Percentiles rank a stretch among this genome's conserved stretches.
phyloP scores from a whole-genome alignment of 30 jellyfish, hydroid and myxozoan genomes.

The Nemopilema nomurai region DNA sequence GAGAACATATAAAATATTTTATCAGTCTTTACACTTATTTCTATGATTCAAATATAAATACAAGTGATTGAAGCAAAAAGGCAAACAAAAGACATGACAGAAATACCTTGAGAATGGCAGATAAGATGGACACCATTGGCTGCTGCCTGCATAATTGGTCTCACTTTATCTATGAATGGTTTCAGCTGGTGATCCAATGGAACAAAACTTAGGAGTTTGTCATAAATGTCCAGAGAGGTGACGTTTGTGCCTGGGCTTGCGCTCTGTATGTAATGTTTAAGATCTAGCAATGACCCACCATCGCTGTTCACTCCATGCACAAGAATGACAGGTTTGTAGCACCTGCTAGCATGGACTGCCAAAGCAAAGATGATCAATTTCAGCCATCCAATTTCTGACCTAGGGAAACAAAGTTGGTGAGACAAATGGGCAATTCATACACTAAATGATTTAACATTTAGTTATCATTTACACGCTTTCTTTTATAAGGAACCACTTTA shows the following conservation, averaged over 20 bases:
- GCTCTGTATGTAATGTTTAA: constrained; percentile 50
- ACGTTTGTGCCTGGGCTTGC: constrained; percentile 94
- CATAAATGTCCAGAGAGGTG: constrained; percentile 70
- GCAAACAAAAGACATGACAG: not conserved
- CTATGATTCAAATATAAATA: too few relatives aligned
- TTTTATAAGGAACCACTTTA: too few relatives aligned
- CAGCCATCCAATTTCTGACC: not conserved
- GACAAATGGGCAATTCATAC: too few relatives aligned
- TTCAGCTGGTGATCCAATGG: constrained; percentile 76
- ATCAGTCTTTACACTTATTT: too few relatives aligned
- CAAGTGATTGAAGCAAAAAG: not conserved
- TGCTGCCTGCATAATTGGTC: constrained; percentile 68
- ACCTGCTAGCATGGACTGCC: not conserved
- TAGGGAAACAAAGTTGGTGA: too few relatives aligned
- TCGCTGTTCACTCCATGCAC: constrained; percentile 90
- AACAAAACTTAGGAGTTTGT: constrained; percentile 71
- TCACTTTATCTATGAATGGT: constrained; percentile 55
- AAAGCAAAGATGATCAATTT: not conserved
- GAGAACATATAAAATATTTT: too few relatives aligned
- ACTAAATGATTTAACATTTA: too few relatives aligned
- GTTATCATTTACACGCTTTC: too few relatives aligned
- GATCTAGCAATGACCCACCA: constrained; percentile 67
- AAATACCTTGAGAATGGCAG: constrained; percentile 95
- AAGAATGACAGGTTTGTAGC: constrained; percentile 87
- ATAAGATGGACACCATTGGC: constrained; percentile 89